A percentile compares a stretch with the other conserved stretches of the same genome.
phyloP scores from a whole-genome alignment of 2,113 vertebrate species.

The Gymnarchus niloticus region DNA sequence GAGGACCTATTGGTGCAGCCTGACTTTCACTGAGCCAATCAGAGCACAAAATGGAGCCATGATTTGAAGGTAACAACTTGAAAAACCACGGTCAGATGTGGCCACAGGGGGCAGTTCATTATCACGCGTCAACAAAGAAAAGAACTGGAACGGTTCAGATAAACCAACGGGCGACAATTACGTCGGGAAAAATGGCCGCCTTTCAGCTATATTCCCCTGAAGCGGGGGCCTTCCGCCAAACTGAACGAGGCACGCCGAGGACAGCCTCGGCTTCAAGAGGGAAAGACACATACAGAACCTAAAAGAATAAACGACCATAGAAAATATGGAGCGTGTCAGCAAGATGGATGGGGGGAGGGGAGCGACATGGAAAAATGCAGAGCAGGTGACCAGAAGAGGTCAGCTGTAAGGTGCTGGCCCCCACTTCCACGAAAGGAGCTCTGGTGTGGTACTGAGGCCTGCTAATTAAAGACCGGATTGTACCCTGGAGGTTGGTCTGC shows the following conservation, averaged over 20 bases:
- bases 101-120: neutral
- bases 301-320: too few relatives aligned
- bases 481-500: neutral
- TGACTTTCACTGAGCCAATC: neutral
- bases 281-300: too few relatives aligned
- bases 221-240: neutral
- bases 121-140: neutral
- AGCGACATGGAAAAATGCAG: conserved; percentile 47
- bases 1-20: neutral
- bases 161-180: neutral
- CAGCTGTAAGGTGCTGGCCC: conserved; percentile 29
- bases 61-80: neutral
- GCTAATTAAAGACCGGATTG: conserved; percentile 47
- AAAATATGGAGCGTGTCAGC: too few relatives aligned
- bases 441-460: conserved; percentile 35
- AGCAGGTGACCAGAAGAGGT: too few relatives aligned
- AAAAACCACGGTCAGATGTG: neutral
- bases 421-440: conserved; percentile 16
- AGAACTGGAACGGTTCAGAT: neutral
- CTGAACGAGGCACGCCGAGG: neutral
- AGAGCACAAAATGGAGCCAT: neutral
- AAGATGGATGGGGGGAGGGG: conserved; percentile 11
- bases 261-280: too few relatives aligned
- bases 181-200: neutral
- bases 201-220: neutral